Evolutionary conservation across 2,797 vertebrate species (phyloP).

Genomic region (Gorsachius magnificus): DNA sequence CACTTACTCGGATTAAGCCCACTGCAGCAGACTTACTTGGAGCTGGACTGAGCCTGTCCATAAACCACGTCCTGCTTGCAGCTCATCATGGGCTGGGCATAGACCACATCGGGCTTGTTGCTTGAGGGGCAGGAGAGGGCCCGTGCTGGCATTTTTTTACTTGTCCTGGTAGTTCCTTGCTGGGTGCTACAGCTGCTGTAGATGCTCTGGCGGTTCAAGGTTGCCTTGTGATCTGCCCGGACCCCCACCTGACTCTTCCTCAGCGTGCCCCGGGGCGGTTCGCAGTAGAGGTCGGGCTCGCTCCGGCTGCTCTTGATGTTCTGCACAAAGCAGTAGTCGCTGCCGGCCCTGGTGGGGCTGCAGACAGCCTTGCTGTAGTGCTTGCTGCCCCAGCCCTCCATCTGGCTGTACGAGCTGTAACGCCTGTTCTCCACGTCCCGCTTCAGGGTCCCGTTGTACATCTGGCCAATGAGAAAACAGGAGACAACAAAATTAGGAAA

Average conservation of each 20-base stretch:
- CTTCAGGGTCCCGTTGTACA: conserved; percentile 82
- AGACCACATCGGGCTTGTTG: conserved; percentile 73
- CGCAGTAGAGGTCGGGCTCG: conserved; percentile 79
- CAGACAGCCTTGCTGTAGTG: conserved; percentile 64
- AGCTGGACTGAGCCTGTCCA: conserved; percentile 67
- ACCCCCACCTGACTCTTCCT: conserved; percentile 64
- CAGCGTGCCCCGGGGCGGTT: conserved; percentile 70
- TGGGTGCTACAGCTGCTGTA: conserved; percentile 79
- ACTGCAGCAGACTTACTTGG: conserved; percentile 71
- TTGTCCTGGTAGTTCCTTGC: conserved; percentile 55
- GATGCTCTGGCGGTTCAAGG: conserved; percentile 77
- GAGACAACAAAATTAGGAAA: background rate
- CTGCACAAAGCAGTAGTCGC: conserved; percentile 78
- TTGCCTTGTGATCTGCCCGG: conserved; percentile 64
- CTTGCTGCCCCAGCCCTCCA: conserved; percentile 75
- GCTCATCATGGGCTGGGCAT: conserved; percentile 69
- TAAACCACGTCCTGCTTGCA: conserved; percentile 74
- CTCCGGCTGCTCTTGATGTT: conserved; percentile 82
- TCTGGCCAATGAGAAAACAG: conserved; percentile 11
- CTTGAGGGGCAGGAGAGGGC: conserved; percentile 74
- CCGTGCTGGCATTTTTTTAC: conserved; percentile 66
- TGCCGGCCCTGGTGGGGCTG: conserved; percentile 59
- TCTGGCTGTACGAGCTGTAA: conserved; percentile 84
- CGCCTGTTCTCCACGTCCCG: conserved; percentile 72
- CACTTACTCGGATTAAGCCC: background rate